Percentiles rank a stretch among this genome's conserved stretches.
phyloP scores from a whole-genome alignment of 2,888 invertebrate species.

The Drosophila pseudotalamancana region DNA sequence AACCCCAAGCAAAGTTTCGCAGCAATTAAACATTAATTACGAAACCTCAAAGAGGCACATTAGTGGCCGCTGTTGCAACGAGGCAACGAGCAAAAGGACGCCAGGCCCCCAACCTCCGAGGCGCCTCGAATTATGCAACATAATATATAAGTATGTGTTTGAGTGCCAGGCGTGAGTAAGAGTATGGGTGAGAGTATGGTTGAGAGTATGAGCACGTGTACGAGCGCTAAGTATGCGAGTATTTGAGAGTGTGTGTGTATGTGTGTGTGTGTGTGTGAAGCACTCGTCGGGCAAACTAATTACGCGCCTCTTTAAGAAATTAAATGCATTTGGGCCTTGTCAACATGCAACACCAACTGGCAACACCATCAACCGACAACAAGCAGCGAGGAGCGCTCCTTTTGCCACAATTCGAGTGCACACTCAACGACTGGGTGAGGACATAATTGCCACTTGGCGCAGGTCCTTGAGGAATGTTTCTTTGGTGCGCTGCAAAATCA shows the following conservation, averaged over 20 bases:
- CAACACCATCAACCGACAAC: slow-evolving; percentile 27
- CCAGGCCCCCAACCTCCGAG: slow-evolving; percentile 21
- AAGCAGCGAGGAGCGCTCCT: slow-evolving; percentile 18
- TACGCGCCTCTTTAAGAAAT: slow-evolving; percentile 77
- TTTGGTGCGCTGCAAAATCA: slow-evolving; percentile 48
- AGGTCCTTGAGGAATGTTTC: slow-evolving; percentile 60
- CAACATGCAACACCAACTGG: slow-evolving; percentile 58
- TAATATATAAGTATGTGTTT: slow-evolving; percentile 31
- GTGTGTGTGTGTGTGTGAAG: slow-evolving; percentile 3
- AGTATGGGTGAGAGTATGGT: background rate
- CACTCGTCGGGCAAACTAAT: slow-evolving; percentile 65
- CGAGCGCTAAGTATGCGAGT: background rate
- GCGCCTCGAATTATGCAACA: slow-evolving; percentile 60
- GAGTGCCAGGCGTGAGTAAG: slow-evolving; percentile 9
- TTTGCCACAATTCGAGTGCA: slow-evolving; percentile 60
- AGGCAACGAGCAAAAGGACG: slow-evolving; percentile 19
- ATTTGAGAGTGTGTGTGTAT: slow-evolving; percentile 1
- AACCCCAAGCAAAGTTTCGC: slow-evolving; percentile 61
- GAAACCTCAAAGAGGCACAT: slow-evolving; percentile 68
- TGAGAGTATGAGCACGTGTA: slow-evolving; percentile 14
- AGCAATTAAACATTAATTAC: slow-evolving; percentile 71
- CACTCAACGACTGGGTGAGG: slow-evolving; percentile 50
- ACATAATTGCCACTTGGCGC: slow-evolving; percentile 70
- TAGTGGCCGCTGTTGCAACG: slow-evolving; percentile 64
- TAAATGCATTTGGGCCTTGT: slow-evolving; percentile 77